phyloP scores from a whole-genome alignment of 2,113 vertebrate genomes.

The Phoenicopterus ruber region DNA sequence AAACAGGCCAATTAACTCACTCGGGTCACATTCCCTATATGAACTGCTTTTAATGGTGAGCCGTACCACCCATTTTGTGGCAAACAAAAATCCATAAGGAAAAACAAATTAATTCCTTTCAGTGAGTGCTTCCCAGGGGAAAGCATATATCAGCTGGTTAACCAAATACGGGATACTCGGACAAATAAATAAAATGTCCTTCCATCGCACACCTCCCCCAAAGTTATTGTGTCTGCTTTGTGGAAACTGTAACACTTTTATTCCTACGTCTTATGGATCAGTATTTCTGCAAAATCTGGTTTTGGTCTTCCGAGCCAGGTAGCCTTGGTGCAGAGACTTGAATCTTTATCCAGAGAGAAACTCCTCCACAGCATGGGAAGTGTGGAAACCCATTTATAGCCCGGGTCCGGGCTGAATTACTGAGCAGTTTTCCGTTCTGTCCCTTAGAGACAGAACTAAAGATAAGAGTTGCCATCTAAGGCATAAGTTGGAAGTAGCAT shows the following conservation, averaged over 20 bases:
- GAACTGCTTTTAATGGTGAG: slow-evolving; percentile 17
- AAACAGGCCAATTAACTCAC: slow-evolving; percentile 32
- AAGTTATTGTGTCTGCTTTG: neutral
- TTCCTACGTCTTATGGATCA: neutral
- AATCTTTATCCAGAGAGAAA: neutral
- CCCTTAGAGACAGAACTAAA: neutral
- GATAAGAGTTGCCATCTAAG: neutral
- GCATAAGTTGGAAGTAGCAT: neutral
- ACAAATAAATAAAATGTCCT: neutral
- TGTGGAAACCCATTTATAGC: neutral
- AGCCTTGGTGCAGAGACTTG: neutral
- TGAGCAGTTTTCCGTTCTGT: neutral
- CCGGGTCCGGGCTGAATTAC: neutral
- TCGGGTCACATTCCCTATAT: slow-evolving; percentile 14
- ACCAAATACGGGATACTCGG: neutral
- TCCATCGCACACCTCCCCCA: neutral
- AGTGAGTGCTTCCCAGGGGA: neutral
- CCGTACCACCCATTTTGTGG: neutral
- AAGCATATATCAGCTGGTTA: neutral
- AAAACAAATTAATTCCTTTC: slow-evolving; percentile 5
- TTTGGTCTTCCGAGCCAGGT: neutral
- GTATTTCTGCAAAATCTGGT: neutral
- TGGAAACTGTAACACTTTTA: neutral
- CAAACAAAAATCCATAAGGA: slow-evolving; percentile 9
- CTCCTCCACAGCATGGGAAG: neutral